A percentile compares a stretch with the other conserved stretches of the same genome.
phyloP scores from a whole-genome alignment of 2,113 vertebrate genomes.

The Elaphurus davidianus region DNA sequence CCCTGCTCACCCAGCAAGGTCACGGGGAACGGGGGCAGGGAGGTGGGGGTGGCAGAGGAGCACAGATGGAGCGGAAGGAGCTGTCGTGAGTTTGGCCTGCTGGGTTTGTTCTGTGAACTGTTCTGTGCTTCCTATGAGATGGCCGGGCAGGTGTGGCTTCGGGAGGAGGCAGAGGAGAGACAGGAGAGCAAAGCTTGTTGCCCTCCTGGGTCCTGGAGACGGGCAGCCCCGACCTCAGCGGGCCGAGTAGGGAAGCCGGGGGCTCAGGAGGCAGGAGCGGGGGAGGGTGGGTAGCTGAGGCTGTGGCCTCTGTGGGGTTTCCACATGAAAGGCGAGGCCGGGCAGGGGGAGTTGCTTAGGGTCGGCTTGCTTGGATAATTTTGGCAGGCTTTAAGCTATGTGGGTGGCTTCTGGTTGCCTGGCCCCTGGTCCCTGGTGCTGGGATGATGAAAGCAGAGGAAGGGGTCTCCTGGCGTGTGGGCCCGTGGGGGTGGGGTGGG shows the following conservation, averaged over 20 bases:
- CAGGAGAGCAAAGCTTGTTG: not conserved
- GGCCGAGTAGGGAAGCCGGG: not conserved
- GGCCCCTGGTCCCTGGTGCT: not conserved
- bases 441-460: not conserved
- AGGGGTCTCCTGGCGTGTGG: not conserved
- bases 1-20: not conserved
- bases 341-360: not conserved
- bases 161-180: fast-evolving
- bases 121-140: not conserved
- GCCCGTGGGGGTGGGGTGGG: not conserved
- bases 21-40: not conserved
- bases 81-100: not conserved
- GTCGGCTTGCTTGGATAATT: not conserved
- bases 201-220: not conserved
- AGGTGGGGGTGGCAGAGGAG: not conserved
- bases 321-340: not conserved
- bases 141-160: not conserved
- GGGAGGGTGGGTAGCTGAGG: no score
- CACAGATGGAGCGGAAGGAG: no score
- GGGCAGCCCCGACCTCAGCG: fast-evolving
- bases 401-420: not conserved
- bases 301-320: not conserved
- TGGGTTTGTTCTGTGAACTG: not conserved
- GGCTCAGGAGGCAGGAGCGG: not conserved
- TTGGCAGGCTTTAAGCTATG: fast-evolving